phyloP scores from a whole-genome alignment of 2,888 invertebrate genomes.

The Cantharis rustica region DNA sequence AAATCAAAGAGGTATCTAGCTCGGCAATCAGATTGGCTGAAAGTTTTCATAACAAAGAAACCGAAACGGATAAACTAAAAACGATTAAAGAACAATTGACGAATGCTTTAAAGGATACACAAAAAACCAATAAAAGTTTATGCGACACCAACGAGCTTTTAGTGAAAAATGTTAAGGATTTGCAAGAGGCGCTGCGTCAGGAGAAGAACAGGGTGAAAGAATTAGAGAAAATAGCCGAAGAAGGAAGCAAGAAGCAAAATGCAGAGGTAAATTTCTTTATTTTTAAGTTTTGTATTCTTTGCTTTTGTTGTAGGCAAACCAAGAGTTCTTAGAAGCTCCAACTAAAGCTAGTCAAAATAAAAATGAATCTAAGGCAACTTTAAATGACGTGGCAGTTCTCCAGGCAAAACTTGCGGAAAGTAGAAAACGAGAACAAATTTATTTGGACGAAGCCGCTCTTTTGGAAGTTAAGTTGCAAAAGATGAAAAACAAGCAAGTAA shows the following conservation, averaged over 20 bases:
- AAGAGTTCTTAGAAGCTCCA: background rate
- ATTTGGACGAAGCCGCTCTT: conserved; percentile 21
- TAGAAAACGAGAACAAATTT: conserved; percentile 13
- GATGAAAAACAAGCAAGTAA: conserved; percentile 8
- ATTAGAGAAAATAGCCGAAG: background rate
- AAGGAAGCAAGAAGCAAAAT: background rate
- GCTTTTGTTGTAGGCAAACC: background rate
- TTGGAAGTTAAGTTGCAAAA: conserved; percentile 28
- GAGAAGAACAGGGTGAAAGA: conserved; percentile 4
- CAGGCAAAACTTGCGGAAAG: conserved; percentile 10
- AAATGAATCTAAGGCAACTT: background rate
- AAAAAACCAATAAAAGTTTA: conserved; percentile 24
- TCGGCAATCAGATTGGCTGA: conserved; percentile 24
- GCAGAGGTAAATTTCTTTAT: background rate
- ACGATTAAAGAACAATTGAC: conserved; percentile 18
- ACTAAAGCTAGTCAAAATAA: conserved; percentile 3
- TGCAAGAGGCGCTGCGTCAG: background rate
- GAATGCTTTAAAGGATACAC: conserved; percentile 22
- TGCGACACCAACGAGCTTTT: conserved; percentile 5
- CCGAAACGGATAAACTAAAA: conserved; percentile 20
- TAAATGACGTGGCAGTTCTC: background rate
- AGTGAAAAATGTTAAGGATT: conserved; percentile 6
- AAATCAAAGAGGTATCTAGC: conserved; percentile 25
- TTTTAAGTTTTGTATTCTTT: background rate
- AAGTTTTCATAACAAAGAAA: conserved; percentile 23